Conservation (phyloP, 2,888 invertebrate species). For the Drosophila atripex region DNA sequence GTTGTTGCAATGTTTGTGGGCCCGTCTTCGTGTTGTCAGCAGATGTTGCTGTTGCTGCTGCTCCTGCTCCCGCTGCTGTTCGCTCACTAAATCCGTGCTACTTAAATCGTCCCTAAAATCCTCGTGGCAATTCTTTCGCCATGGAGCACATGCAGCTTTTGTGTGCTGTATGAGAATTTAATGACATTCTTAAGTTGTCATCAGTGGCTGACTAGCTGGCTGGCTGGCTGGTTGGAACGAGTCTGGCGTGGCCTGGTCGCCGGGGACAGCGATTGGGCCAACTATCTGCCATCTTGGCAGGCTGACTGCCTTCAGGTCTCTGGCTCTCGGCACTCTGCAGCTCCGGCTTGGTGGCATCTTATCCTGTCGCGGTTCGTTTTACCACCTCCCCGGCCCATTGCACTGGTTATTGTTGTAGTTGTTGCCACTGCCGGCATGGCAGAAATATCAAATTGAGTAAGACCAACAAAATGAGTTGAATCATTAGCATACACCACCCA, state of each 20-base stretch:
- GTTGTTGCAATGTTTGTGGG: constrained; percentile 60
- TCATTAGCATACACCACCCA: constrained; percentile 67
- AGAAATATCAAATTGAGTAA: constrained; percentile 78
- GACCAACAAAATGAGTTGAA: constrained; percentile 75
- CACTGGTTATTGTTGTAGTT: constrained; percentile 6
- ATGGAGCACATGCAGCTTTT: constrained; percentile 77
- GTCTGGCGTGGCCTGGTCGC: constrained; percentile 37
- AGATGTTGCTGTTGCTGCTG: constrained; percentile 17
- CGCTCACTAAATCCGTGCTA: constrained; percentile 77
- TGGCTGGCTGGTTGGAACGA: constrained; percentile 25
- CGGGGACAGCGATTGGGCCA: constrained; percentile 41
- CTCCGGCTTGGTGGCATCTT: constrained; percentile 46
- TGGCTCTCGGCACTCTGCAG: constrained; percentile 5
- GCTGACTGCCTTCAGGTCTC: constrained; percentile 32
- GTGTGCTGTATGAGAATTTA: constrained; percentile 78
- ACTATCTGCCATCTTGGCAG: constrained; percentile 50
- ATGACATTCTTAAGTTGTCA: constrained; percentile 82
- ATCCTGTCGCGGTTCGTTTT: constrained; percentile 40
- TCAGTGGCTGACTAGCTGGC: constrained; percentile 68
- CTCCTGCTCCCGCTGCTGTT: constrained; percentile 36
- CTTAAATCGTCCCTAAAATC: constrained; percentile 80
- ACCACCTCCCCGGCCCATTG: constrained; percentile 20
- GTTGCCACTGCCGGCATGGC: constrained; percentile 41
- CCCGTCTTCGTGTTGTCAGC: constrained; percentile 68
- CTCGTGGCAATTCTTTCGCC: constrained; percentile 79